A percentile compares a stretch with the other conserved stretches of the same genome.
Conservation (phyloP, 2,113 vertebrate species). For the Sclerurus mexicanus region DNA sequence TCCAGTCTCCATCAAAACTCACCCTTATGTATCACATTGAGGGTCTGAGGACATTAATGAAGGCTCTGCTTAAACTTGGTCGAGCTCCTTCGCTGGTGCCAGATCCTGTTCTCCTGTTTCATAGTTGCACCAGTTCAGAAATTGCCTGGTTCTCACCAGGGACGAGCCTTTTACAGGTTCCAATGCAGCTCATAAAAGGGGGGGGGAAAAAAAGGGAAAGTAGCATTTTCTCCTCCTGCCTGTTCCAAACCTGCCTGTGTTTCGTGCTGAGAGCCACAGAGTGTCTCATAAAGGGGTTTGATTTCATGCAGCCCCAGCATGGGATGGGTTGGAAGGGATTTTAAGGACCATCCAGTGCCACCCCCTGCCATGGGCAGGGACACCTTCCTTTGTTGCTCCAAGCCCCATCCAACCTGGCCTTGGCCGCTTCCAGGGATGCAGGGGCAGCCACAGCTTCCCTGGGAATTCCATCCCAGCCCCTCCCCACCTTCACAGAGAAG, state of each 20-base stretch:
- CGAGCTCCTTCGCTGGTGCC: constrained; percentile 33
- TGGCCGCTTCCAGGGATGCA: background rate
- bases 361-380: background rate
- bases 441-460: background rate
- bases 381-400: background rate
- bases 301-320: background rate
- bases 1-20: constrained; percentile 29
- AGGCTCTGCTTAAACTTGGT: constrained; percentile 18
- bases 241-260: background rate
- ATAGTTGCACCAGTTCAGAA: constrained; percentile 16
- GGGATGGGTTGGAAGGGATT: background rate
- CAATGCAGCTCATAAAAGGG: constrained; percentile 15
- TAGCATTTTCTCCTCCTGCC: background rate
- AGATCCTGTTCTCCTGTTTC: constrained; percentile 54
- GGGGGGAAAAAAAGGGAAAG: background rate
- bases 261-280: background rate
- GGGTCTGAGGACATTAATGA: constrained; percentile 24
- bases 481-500: background rate
- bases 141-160: constrained; percentile 16
- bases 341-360: fast-evolving
- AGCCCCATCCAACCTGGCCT: background rate
- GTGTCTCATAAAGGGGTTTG: background rate
- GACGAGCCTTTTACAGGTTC: constrained; percentile 36
- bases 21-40: background rate
- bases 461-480: background rate